Evolutionary conservation across 2,888 invertebrate genomes (phyloP).

Genomic region (Oxycera nigricornis): DNA sequence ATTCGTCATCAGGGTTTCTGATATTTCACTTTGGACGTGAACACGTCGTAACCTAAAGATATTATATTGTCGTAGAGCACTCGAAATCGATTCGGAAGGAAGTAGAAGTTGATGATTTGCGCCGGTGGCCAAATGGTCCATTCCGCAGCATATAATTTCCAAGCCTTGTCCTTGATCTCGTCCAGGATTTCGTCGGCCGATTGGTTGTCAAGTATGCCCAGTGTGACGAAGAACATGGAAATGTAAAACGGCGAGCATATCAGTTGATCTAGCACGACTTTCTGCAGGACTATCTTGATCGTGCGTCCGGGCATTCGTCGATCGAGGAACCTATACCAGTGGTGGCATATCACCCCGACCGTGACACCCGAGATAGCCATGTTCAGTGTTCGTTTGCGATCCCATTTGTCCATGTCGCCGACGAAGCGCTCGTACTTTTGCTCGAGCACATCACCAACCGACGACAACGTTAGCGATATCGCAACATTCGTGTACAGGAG

Average conservation of each 20-base stretch:
- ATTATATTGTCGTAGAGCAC: slow-evolving; percentile 87
- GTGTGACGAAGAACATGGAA: slow-evolving; percentile 76
- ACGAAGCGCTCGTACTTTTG: slow-evolving; percentile 77
- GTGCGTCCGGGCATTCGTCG: slow-evolving; percentile 73
- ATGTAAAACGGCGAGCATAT: slow-evolving; percentile 85
- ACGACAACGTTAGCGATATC: slow-evolving; percentile 79
- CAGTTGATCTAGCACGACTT: slow-evolving; percentile 82
- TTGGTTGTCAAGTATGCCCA: slow-evolving; percentile 75
- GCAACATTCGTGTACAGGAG: slow-evolving; percentile 80
- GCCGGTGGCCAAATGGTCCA: slow-evolving; percentile 94
- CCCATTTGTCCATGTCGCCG: slow-evolving; percentile 66
- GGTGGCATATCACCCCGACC: slow-evolving; percentile 82
- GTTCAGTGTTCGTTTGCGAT: slow-evolving; percentile 70
- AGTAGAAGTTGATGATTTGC: slow-evolving; percentile 90
- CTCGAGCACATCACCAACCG: slow-evolving; percentile 78
- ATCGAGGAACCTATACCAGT: slow-evolving; percentile 85
- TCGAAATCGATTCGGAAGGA: slow-evolving; percentile 80
- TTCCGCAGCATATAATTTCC: slow-evolving; percentile 82
- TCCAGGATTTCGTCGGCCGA: slow-evolving; percentile 68
- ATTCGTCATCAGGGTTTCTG: slow-evolving; percentile 32
- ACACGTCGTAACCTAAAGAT: slow-evolving; percentile 85
- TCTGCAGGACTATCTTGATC: slow-evolving; percentile 72
- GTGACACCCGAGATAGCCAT: slow-evolving; percentile 81
- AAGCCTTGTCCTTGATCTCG: slow-evolving; percentile 77
- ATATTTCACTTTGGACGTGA: slow-evolving; percentile 82